A percentile compares a stretch with the other conserved stretches of the same genome.
These are phyloP conservation scores for Kryphioiulus occultus DNA, from an alignment of 2,888 invertebrate species.

Conservation along the genomic window DNA sequence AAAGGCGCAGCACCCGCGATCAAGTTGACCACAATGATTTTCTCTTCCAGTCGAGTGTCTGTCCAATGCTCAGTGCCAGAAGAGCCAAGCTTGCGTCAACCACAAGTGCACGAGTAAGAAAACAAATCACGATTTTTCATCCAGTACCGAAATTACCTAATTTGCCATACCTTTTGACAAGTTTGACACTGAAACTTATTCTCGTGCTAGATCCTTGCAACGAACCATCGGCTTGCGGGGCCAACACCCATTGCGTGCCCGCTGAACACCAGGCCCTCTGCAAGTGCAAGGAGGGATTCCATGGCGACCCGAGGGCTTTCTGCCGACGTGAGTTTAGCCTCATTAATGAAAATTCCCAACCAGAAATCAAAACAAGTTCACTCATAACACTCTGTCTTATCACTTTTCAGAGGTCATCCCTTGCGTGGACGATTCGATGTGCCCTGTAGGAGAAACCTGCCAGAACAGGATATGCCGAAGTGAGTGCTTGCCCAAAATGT, in stretches of 20 bases:
- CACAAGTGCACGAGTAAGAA: conserved; percentile 72
- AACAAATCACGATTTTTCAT: conserved; percentile 4
- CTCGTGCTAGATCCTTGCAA: conserved; percentile 73
- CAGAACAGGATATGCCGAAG: conserved; percentile 82
- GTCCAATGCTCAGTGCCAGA: conserved; percentile 77
- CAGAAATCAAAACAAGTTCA: not conserved
- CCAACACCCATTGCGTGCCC: conserved; percentile 78
- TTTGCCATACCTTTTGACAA: conserved; percentile 54
- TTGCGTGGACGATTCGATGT: conserved; percentile 80
- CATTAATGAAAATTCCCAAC: not conserved
- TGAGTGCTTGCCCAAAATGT: conserved; percentile 65
- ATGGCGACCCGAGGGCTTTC: conserved; percentile 73
- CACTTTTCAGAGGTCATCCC: conserved; percentile 50
- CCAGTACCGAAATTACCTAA: conserved; percentile 53
- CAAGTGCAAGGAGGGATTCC: conserved; percentile 79
- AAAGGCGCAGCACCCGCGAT: not conserved
- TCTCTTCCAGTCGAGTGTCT: conserved; percentile 72
- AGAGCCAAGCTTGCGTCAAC: conserved; percentile 73
- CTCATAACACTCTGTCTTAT: not conserved
- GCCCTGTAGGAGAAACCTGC: conserved; percentile 84
- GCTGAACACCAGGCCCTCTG: conserved; percentile 78
- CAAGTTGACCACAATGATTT: not conserved
- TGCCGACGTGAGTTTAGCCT: conserved; percentile 45
- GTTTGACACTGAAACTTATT: not conserved
- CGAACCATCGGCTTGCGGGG: conserved; percentile 60